Evolutionary conservation across 2,113 vertebrate genomes (phyloP), one percentile per base, ranked within the genome.

Genomic region (Plectropomus leopardus): DNA sequence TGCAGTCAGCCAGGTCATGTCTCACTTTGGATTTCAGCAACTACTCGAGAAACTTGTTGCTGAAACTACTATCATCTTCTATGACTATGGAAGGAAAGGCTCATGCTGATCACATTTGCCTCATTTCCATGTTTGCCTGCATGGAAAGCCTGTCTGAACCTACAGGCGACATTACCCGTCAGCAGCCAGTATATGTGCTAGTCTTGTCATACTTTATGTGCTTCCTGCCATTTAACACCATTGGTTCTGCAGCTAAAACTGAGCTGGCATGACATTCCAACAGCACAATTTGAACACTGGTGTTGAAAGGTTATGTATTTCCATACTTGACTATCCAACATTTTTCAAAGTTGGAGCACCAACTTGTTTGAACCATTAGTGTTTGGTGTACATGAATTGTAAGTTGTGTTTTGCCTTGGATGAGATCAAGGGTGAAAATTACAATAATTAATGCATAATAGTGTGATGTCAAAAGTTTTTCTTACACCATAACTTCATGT

Each of bases 211-310:
- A 55, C 21, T 73, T 47, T 1, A 55, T 76, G 4, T 58, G 30
- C 30, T 16, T 36, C 44, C 48, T 47, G 9, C 40, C 54, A 82
- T 51, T 72, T 76, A 60, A 44, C 19, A 54, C 13, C 77, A 65
- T 59, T 68, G 15, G 55, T 54, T 72, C 59, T 77, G 36, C 34
- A 80, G 59, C 76, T 80, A 23, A 78, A 68, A 61, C 34, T 76
- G 48, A 34, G 10, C 42, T 24, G 40, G 24, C 64, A 47, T 24
- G 55, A 45, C 50, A 28, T 30, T 11, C 30, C 28, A 45, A 30
- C 40, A 60, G 23, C 40, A 50, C 42, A 57, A 16, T 57, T 79
- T 57, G 3, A 28, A 42, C 3, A 19, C 1, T 1, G 4, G 32
- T 64, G 11, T n/a, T 84, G 14, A 73, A 36, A 45, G 76, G 16